Base-by-base conservation (phyloP, 2,888 invertebrate genomes). In the Drosophila barbarae region DNA sequence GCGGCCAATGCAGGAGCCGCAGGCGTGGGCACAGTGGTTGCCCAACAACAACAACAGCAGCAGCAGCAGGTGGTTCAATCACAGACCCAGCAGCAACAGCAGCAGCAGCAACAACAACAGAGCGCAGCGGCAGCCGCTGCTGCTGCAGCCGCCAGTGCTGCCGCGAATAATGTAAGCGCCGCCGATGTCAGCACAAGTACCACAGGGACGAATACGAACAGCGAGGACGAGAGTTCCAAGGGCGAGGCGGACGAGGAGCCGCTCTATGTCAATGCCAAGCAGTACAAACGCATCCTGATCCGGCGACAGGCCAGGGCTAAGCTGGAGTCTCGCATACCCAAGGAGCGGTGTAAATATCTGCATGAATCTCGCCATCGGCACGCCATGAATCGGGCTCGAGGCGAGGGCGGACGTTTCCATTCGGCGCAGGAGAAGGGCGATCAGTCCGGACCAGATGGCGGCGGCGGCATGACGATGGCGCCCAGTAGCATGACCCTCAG, bases 191-290 rank as follows among this genome's bases (percentile, higher is more conserved):
- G 76, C 56, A 83, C 85, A 42, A 80, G 72, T 52, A 78, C 86
- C 28, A 74, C 84, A 1, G 77, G 84, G 4, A 71, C 81, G 5
- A 79, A 79, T 35, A 77, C 81, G 1, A 78, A 77, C 38, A 83
- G 84, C 55, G 86, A 86, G 36, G 86, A 87, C 23, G 86, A 85
- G 58, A 76, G 70, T 52, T 76, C 65, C 28, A 86, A 88, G 47
- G 86, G 86, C 1, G 90, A 90, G 53, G 83, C 87, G 0, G 98
- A 98, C 87, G 98, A 98, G 87, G 98, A 98, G 85, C 97, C 99
- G 0, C 90, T 99, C 18, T 99, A 99, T 88, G 99, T 99, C 0
- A 99, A 99, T 91, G 98, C 98, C 23, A 95, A 98, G 86, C 99
- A 99, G 88, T 99, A 99, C 90, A 95, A 97, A 87, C 92, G 98